Percentiles rank a stretch among this genome's conserved stretches.
Evolutionary conservation across 2,797 vertebrate species (phyloP).

Genomic region (Cossypha niveicapilla): DNA sequence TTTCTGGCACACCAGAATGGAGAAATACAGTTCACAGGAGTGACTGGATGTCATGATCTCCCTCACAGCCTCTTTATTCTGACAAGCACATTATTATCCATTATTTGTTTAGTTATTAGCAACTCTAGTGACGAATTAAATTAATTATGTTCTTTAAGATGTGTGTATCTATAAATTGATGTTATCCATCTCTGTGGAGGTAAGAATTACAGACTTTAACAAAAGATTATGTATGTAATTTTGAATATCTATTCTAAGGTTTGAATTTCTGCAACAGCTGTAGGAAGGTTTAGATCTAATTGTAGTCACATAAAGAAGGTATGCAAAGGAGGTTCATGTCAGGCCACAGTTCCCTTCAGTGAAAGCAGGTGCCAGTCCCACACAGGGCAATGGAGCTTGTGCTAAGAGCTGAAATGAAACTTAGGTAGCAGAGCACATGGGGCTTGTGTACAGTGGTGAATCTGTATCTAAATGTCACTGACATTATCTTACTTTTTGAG

Average conservation of each 20-base stretch:
- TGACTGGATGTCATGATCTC: neutral
- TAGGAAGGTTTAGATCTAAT: neutral
- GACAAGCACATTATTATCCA: neutral
- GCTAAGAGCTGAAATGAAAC: neutral
- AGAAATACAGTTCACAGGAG: neutral
- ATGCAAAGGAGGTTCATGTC: neutral
- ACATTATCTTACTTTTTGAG: neutral
- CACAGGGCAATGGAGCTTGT: neutral
- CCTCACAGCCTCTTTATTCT: neutral
- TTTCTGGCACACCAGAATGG: neutral
- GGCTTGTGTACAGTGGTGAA: neutral
- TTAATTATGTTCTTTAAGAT: neutral
- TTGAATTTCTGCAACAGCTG: neutral
- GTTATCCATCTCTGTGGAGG: neutral
- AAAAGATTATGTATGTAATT: neutral
- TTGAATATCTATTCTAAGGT: neutral
- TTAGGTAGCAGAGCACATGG: neutral
- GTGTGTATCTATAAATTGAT: neutral
- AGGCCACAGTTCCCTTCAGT: neutral
- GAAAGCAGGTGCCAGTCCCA: neutral
- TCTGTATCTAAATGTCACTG: neutral
- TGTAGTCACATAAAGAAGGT: neutral
- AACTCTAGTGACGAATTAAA: neutral
- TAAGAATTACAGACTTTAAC: neutral
- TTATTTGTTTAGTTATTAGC: neutral